Base-by-base conservation (phyloP, 2,797 vertebrate genomes). In the Zalophus californianus region DNA sequence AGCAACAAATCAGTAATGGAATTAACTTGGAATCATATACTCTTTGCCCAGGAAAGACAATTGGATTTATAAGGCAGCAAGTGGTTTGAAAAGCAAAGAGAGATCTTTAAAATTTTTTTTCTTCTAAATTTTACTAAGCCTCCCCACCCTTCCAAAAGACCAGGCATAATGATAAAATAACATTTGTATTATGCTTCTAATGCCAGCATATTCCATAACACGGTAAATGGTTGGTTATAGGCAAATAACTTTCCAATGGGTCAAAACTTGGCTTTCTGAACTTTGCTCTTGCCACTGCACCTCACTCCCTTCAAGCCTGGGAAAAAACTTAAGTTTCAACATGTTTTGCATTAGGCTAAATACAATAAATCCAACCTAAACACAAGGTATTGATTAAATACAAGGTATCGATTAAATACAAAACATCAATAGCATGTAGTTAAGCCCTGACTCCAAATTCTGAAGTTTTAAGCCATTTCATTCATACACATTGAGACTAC, bases 61-160 rank as follows among this genome's bases (percentile, higher is more conserved):
- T 41, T 83, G 0, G 5, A 88, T 73, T 96, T 44, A 23, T 52
- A 85, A 94, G 58, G 64, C 60, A 90, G 32, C 56, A 56, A 89
- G 50, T 15, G 23, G 16, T 95, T 86, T 93, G 50, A 94, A 97
- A 96, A 90, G 44, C 78, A 93, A 92, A 90, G 25, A 90, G 20
- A 77, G 0, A 54, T 48, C 7, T 73, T 89, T n/a, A 72, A n/a
- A 48, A 3, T 0, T 64, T 32, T 83, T 87, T 89, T 64, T 60
- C 27, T 73, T 75, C 56, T 44, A 35, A 78, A 84, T 85, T 90
- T 96, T 82, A 73, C 32, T 58, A 83, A 95, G 5, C 20, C 12
- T 73, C 60, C 13, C 64, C 23, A 91, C 10, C 8, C 27, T 86
- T 95, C 35, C 29, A 86, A 94, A 92, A 90, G 52, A 72, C 3